Evolutionary conservation across 35 echinoderm and acorn worm genomes (phyloP).

Genomic region (Anneissia japonica): DNA sequence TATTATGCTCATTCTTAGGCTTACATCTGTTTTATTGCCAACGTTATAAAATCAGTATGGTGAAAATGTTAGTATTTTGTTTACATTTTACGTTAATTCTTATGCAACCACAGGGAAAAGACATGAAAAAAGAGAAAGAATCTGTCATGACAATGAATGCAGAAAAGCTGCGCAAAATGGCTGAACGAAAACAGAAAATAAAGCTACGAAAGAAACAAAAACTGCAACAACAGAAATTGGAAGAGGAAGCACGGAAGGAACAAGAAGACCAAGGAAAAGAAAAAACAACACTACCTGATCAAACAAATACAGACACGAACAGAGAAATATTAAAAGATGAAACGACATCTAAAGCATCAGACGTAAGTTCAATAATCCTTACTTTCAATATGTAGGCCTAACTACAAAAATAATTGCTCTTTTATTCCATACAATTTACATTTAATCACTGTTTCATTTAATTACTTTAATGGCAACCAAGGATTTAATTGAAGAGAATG

Average conservation of each 20-base stretch:
- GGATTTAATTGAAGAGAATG: not conserved
- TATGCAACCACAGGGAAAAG: slow-evolving; percentile 54
- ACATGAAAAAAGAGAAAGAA: slow-evolving; percentile 52
- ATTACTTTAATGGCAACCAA: not conserved
- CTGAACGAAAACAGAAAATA: slow-evolving; percentile 41
- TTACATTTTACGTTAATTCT: not conserved
- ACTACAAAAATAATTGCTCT: no score
- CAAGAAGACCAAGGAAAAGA: slow-evolving; percentile 43
- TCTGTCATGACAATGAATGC: slow-evolving; percentile 43
- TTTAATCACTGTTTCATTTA: no score
- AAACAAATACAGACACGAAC: not conserved
- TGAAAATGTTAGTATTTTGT: no score
- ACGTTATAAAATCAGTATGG: no score
- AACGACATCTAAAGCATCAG: no score
- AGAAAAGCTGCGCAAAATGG: slow-evolving; percentile 53
- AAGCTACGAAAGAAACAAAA: not conserved
- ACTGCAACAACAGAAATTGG: not conserved
- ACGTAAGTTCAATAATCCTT: no score
- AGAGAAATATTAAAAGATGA: no score
- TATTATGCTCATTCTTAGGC: no score
- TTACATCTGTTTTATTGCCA: no score
- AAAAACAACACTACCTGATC: slow-evolving; percentile 19
- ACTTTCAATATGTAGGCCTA: no score
- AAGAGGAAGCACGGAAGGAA: not conserved
- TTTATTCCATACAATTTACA: no score